A percentile compares a stretch with the other conserved stretches of the same genome.
These are phyloP conservation scores for Trematomus loennbergii DNA, from an alignment of 2,113 vertebrate species.

Conservation along the genomic window DNA sequence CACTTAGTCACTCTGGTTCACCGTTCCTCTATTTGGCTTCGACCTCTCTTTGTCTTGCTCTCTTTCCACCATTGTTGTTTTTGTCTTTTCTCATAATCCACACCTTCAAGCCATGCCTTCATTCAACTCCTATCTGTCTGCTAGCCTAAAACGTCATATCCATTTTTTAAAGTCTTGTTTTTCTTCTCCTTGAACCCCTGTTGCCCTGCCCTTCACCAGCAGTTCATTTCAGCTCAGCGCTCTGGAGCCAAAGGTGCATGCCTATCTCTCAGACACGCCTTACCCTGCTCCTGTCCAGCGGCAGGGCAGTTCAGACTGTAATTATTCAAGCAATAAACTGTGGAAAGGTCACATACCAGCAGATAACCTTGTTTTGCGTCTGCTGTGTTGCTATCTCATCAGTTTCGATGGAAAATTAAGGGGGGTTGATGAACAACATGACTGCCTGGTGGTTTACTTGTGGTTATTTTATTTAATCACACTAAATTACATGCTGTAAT, in stretches of 20 bases:
- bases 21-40: conserved; percentile 25
- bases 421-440: conserved; percentile 8
- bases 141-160: background rate
- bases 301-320: conserved; percentile 43
- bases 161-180: background rate
- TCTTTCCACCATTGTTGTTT: background rate
- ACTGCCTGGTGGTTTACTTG: background rate
- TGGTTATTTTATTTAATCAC: background rate
- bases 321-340: conserved; percentile 55
- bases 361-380: conserved; percentile 46
- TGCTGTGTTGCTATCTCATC: conserved; percentile 33
- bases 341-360: conserved; percentile 70
- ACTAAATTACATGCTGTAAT: background rate
- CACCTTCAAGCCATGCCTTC: background rate
- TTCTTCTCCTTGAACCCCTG: background rate
- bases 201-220: conserved; percentile 9
- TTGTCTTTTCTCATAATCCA: background rate
- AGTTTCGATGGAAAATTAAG: conserved; percentile 16
- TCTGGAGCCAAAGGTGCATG: conserved; percentile 29
- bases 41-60: background rate
- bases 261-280: conserved; percentile 34
- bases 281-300: conserved; percentile 38
- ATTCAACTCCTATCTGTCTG: background rate
- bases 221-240: conserved; percentile 18
- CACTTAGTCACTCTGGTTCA: conserved; percentile 34